These are phyloP conservation scores for Psix sp. DNA, from an alignment of 1,140 invertebrate genomes.

Conservation along the genomic window DNA sequence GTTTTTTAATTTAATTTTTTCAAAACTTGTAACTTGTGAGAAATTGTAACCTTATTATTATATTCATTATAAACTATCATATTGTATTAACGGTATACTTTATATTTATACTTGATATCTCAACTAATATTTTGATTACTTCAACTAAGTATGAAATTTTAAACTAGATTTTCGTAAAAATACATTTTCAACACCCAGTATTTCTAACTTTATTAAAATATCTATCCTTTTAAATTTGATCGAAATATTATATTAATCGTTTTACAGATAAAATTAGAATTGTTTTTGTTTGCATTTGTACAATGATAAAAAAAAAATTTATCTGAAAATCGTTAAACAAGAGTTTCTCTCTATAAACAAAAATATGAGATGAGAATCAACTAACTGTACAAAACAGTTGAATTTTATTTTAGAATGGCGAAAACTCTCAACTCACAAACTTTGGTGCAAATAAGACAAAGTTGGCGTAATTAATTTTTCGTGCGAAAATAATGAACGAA, in stretches of 20 bases:
- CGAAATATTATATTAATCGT: no score
- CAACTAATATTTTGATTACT: slow-evolving; percentile 28
- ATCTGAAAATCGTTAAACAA: neutral
- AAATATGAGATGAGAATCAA: neutral
- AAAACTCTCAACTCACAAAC: neutral
- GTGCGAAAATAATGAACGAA: neutral
- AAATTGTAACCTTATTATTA: no score
- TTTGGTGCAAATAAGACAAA: neutral
- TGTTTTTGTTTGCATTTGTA: neutral
- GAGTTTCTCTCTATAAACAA: neutral
- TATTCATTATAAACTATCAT: no score
- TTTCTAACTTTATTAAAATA: slow-evolving; percentile 24
- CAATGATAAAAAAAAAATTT: neutral
- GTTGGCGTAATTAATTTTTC: neutral
- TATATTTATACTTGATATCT: slow-evolving; percentile 36
- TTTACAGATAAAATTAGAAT: no score
- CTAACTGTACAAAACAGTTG: neutral
- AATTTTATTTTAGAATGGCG: neutral
- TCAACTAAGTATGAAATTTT: slow-evolving; percentile 34
- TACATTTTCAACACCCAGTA: slow-evolving; percentile 35
- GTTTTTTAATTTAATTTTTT: no score
- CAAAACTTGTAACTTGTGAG: no score
- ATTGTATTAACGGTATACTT: no score
- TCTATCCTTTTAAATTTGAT: no score
- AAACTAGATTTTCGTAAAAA: slow-evolving; percentile 38